Evolutionary conservation across 2,113 vertebrate species (phyloP), one percentile per base, ranked within the genome.

Genomic region (Lanius ludovicianus): DNA sequence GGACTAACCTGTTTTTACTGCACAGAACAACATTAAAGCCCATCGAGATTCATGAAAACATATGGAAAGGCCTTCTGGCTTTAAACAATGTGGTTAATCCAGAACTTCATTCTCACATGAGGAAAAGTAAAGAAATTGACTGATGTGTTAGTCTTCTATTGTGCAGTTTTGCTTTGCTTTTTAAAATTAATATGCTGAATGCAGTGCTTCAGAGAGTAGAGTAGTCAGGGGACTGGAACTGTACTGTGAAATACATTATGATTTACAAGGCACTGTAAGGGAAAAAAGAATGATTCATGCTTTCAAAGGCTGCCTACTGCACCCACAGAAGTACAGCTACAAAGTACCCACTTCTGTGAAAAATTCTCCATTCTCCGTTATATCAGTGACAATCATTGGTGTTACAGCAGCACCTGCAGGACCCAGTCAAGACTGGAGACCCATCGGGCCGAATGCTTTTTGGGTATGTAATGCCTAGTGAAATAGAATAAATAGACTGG

Each of bases 401-500:
- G 0, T 35, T 73, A 41, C n/a, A 80, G 49, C 63, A 73, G 27
- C 33, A 71, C 25, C 75, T 63, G 67, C 42, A 60, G n/a, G 68
- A 59, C 27, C 11, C 47, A 70, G 23, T 6, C 52, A 57, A 75
- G 64, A 70, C 31, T 49, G 50, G 33, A 42, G 23, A 69, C 13
- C 4, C 16, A 28, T 8, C 0, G 0, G 7, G 9, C 3, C 1
- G 1, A 75, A 57, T 20, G 21, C 5, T 81, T 60, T 41, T 21
- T 28, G 20, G 24, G 31, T 16, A 18, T 19, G 12, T 14, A 53
- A 27, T 35, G 57, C 13, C 15, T 33, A 37, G 15, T 31, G 39
- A 47, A 63, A 67, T 30, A 49, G 24, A 52, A 60, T 24, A 56
- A 84, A 64, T 28, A 22, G 22, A 8, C 15, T 81, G 39, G 25